Evolutionary conservation across 2,888 invertebrate genomes (phyloP).

Genomic region (Atrina japonica): DNA sequence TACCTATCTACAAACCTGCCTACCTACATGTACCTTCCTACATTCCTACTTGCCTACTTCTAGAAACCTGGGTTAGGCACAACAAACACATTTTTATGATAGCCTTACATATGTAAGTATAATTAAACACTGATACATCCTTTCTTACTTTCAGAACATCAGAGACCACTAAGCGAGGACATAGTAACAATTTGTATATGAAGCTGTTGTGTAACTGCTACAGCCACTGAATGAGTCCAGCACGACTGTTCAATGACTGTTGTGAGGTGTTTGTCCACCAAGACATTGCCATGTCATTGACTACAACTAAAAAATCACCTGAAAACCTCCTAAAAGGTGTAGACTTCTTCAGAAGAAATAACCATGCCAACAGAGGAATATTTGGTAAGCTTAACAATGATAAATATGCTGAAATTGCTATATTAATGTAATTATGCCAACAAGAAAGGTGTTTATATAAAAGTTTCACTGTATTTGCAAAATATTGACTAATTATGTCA

Average conservation of each 20-base stretch:
- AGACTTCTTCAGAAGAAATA: slow-evolving; percentile 53
- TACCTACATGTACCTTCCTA: too few relatives aligned
- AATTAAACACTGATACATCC: too few relatives aligned
- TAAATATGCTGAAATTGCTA: too few relatives aligned
- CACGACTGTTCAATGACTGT: background rate
- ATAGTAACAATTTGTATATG: background rate
- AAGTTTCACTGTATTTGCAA: too few relatives aligned
- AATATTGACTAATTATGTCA: too few relatives aligned
- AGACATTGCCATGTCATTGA: slow-evolving; percentile 55
- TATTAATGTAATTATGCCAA: too few relatives aligned
- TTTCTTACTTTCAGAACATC: background rate
- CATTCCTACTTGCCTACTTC: too few relatives aligned
- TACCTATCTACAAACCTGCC: too few relatives aligned
- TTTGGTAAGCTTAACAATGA: slow-evolving; percentile 51
- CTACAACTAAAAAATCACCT: slow-evolving; percentile 60
- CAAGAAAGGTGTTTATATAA: too few relatives aligned
- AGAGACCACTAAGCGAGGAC: background rate
- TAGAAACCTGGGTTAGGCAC: too few relatives aligned
- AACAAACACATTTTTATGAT: too few relatives aligned
- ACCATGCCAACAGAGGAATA: slow-evolving; percentile 50
- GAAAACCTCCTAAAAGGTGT: slow-evolving; percentile 59
- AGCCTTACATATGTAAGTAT: too few relatives aligned
- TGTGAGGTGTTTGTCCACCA: background rate
- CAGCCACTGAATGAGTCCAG: background rate
- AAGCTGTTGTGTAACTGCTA: background rate